These are phyloP conservation scores for Colletes gigas DNA, from an alignment of 1,140 invertebrate genomes.

Conservation along the genomic window DNA sequence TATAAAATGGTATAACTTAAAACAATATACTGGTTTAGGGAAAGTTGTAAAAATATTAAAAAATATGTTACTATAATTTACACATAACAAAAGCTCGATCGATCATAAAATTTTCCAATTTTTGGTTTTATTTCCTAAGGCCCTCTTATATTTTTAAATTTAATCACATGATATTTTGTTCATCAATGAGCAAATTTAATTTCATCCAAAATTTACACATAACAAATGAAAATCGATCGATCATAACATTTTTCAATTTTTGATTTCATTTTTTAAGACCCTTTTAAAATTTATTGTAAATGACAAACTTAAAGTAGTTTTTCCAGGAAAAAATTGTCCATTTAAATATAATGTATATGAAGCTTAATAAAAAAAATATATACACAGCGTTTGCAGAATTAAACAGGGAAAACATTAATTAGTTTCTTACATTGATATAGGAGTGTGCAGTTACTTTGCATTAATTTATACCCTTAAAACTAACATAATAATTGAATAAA, in stretches of 20 bases:
- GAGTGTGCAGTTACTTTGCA: slow-evolving; percentile 16
- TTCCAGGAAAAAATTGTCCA: slow-evolving; percentile 7
- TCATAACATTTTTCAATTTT: too few relatives aligned
- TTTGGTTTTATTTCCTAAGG: too few relatives aligned
- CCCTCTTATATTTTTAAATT: neutral
- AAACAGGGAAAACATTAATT: slow-evolving; percentile 28
- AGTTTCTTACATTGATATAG: slow-evolving; percentile 46
- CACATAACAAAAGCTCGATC: slow-evolving; percentile 28
- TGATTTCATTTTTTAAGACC: neutral
- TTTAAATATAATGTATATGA: slow-evolving; percentile 32
- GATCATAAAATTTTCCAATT: slow-evolving; percentile 4
- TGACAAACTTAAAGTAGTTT: neutral
- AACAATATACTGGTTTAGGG: slow-evolving; percentile 19
- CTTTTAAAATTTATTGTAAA: neutral
- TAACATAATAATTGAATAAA: slow-evolving; percentile 4
- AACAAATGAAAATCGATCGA: neutral
- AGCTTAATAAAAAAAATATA: neutral
- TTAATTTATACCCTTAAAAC: slow-evolving; percentile 2
- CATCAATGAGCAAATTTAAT: too few relatives aligned
- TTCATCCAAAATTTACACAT: too few relatives aligned
- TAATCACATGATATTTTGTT: too few relatives aligned
- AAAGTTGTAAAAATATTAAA: slow-evolving; percentile 25
- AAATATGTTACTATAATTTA: slow-evolving; percentile 10
- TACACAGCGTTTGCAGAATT: slow-evolving; percentile 12
- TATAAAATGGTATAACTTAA: slow-evolving; percentile 28